Percentiles rank a stretch among this genome's conserved stretches.
These are phyloP conservation scores for Erpobdella octoculata DNA, from an alignment of 2,888 invertebrate species.

Conservation along the genomic window DNA sequence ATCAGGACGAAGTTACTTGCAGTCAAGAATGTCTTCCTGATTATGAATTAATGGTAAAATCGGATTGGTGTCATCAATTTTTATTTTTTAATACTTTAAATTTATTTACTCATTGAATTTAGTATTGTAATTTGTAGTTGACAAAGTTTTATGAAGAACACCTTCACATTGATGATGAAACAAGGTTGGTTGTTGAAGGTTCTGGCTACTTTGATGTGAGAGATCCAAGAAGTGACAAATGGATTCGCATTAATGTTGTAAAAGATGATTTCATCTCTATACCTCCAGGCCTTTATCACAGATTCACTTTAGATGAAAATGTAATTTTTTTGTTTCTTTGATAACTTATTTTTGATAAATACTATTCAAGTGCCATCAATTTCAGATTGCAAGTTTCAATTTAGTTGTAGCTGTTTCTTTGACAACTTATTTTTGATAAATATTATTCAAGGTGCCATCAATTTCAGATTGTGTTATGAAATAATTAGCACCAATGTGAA, in stretches of 20 bases:
- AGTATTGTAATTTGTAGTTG: slow-evolving; percentile 53
- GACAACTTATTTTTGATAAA: too few relatives aligned
- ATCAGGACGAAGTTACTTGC: slow-evolving; percentile 29
- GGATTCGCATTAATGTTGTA: slow-evolving; percentile 80
- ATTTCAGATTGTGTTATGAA: too few relatives aligned
- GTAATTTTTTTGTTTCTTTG: too few relatives aligned
- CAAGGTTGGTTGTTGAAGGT: slow-evolving; percentile 77
- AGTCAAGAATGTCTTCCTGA: slow-evolving; percentile 20
- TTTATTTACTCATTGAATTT: not conserved
- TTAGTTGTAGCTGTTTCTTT: too few relatives aligned
- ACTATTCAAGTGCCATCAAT: too few relatives aligned
- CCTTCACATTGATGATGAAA: slow-evolving; percentile 91
- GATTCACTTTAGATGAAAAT: slow-evolving; percentile 74
- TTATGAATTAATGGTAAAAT: slow-evolving; percentile 31
- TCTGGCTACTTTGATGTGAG: slow-evolving; percentile 94
- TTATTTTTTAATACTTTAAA: not conserved
- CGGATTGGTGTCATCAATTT: not conserved
- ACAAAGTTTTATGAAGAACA: slow-evolving; percentile 84
- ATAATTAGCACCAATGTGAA: too few relatives aligned
- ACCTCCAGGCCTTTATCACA: slow-evolving; percentile 90
- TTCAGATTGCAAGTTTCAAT: too few relatives aligned
- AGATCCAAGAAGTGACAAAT: slow-evolving; percentile 66
- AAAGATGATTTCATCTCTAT: slow-evolving; percentile 83
- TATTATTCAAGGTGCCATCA: too few relatives aligned
- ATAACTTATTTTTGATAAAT: too few relatives aligned